Conservation (phyloP, 1,140 invertebrate genomes). For the Drosophila oshimai region DNA sequence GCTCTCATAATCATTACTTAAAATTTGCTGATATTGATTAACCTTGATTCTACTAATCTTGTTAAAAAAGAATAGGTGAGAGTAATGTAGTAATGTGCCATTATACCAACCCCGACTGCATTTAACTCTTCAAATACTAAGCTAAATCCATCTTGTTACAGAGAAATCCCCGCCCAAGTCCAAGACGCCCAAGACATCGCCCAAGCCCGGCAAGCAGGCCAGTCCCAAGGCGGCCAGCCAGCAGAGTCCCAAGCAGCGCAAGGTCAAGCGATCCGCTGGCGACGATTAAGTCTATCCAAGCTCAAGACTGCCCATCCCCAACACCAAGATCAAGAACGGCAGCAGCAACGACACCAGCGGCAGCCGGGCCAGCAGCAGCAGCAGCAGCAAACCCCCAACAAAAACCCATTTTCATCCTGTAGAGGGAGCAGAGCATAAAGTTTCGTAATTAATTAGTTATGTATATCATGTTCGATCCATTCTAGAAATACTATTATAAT, state of each 20-base stretch:
- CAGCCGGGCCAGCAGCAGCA: slow-evolving; percentile 1
- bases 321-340: slow-evolving; percentile 13
- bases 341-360: slow-evolving; percentile 1
- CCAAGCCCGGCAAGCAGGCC: slow-evolving; percentile 80
- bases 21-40: too few species aligned
- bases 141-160: slow-evolving; percentile 80
- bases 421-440: slow-evolving; percentile 38
- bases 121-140: not conserved
- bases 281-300: slow-evolving; percentile 83
- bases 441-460: slow-evolving; percentile 53
- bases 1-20: too few species aligned
- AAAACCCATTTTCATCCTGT: slow-evolving; percentile 30
- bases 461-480: slow-evolving; percentile 41
- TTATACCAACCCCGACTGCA: not conserved
- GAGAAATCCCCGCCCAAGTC: slow-evolving; percentile 85
- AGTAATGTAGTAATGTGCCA: too few species aligned
- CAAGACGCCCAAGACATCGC: slow-evolving; percentile 83
- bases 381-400: slow-evolving; percentile 1
- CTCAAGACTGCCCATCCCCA: slow-evolving; percentile 54
- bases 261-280: slow-evolving; percentile 87
- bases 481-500: slow-evolving; percentile 36
- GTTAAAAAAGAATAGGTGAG: too few species aligned
- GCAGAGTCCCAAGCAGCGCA: slow-evolving; percentile 89
- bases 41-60: too few species aligned
- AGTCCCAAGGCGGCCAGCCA: slow-evolving; percentile 83